Evolutionary conservation across 2,888 invertebrate species (phyloP).

Genomic region (Lottia gigantea): DNA sequence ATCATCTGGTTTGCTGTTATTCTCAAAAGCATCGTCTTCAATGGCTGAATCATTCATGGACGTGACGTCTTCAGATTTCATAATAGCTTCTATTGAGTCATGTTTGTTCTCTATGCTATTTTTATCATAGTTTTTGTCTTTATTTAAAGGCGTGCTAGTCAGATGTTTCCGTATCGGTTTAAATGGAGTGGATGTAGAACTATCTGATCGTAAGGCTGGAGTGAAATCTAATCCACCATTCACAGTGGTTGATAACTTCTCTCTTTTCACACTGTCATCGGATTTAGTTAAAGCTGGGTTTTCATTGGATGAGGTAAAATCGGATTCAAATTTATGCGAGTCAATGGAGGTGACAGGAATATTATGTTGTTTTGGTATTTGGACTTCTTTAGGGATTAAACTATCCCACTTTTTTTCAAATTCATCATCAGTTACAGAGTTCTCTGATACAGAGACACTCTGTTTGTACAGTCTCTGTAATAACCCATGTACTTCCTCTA

Average conservation of each 20-base stretch:
- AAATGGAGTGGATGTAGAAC: not conserved
- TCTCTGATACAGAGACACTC: conserved; percentile 16
- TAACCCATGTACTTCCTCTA: conserved; percentile 72
- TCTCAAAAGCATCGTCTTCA: conserved; percentile 14
- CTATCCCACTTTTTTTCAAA: conserved; percentile 37
- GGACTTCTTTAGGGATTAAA: conserved; percentile 25
- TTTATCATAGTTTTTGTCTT: conserved; percentile 4
- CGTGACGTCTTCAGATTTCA: not conserved
- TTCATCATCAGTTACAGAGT: conserved; percentile 24
- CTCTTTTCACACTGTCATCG: conserved; percentile 18
- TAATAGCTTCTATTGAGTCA: not conserved
- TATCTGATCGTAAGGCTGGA: not conserved
- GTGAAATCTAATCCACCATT: conserved; percentile 3
- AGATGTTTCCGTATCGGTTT: not conserved
- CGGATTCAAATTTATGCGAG: conserved; percentile 15
- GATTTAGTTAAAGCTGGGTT: conserved; percentile 8
- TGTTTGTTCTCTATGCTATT: not conserved
- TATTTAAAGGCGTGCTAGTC: conserved; percentile 3
- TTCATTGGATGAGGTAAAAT: conserved; percentile 14
- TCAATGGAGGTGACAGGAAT: conserved; percentile 19
- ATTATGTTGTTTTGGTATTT: conserved; percentile 17
- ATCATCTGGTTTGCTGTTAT: not conserved
- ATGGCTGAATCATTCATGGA: conserved; percentile 13
- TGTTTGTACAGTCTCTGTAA: conserved; percentile 66
- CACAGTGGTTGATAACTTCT: conserved; percentile 17